Evolutionary conservation across 2,797 vertebrate species (phyloP).

Genomic region (Macropus fuliginosus): DNA sequence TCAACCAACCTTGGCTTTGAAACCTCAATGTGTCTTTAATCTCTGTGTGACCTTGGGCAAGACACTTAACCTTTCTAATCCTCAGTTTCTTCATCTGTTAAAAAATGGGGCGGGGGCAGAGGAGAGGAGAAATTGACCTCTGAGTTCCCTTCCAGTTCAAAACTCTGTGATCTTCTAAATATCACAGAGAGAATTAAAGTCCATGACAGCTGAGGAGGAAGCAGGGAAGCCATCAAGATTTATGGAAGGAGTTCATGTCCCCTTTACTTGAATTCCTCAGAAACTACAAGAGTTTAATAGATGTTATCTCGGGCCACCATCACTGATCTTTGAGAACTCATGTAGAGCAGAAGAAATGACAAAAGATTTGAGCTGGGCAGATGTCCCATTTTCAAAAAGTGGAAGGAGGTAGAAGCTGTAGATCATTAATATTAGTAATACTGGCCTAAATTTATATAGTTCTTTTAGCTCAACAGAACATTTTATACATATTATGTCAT

Average conservation of each 20-base stretch:
- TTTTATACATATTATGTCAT: background rate
- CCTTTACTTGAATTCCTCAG: background rate
- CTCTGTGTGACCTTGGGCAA: background rate
- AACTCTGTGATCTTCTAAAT: too few species aligned
- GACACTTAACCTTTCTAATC: background rate
- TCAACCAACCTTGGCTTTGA: background rate
- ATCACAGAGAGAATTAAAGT: too few species aligned
- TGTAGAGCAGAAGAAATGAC: background rate
- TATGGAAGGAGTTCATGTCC: too few species aligned
- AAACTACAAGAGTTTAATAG: background rate
- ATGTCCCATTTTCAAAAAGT: background rate
- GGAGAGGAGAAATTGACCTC: too few species aligned
- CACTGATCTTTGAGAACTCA: background rate
- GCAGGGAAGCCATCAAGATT: too few species aligned
- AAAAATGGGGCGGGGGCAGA: too few species aligned
- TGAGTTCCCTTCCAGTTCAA: too few species aligned
- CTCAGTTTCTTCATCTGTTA: too few species aligned
- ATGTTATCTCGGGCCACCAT: background rate
- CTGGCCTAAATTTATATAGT: background rate
- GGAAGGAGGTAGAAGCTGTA: background rate
- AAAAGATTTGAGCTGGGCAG: background rate
- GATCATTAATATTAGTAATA: background rate
- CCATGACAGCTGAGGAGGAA: too few species aligned
- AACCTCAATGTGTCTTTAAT: background rate
- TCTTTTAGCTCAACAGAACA: background rate